phyloP scores from a whole-genome alignment of 2,888 invertebrate species.

The Deilephila elpenor region DNA sequence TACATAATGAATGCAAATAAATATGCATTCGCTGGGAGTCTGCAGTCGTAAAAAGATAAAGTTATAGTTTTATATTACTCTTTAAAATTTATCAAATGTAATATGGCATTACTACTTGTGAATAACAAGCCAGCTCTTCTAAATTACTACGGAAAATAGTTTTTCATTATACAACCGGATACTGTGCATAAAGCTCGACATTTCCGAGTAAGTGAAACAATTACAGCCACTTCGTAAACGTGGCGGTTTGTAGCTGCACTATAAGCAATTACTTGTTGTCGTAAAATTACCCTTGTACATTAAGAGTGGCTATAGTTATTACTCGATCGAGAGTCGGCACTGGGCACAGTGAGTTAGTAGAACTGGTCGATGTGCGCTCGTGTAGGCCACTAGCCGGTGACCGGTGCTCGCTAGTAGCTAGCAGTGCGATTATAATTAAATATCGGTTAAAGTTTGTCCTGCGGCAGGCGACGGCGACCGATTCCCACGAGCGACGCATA shows the following conservation, averaged over 20 bases:
- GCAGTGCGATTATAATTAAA: conserved; percentile 51
- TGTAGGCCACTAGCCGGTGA: conserved; percentile 37
- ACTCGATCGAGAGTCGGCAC: conserved; percentile 52
- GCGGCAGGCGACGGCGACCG: conserved; percentile 47
- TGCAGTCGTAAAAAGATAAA: conserved; percentile 9
- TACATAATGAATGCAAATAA: conserved; percentile 24
- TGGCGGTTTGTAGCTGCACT: conserved; percentile 43
- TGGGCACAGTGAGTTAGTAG: conserved; percentile 47
- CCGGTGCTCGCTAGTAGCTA: conserved; percentile 33
- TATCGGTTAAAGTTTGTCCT: conserved; percentile 48
- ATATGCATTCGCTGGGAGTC: background rate
- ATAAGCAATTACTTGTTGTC: conserved; percentile 54
- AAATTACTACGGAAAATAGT: conserved; percentile 48
- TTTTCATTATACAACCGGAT: conserved; percentile 63
- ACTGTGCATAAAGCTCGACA: conserved; percentile 50
- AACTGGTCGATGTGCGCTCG: conserved; percentile 50
- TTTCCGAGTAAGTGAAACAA: conserved; percentile 48
- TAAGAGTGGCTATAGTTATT: conserved; percentile 49
- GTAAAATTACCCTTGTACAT: conserved; percentile 56
- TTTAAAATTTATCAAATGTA: background rate
- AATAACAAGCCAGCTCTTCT: conserved; percentile 7
- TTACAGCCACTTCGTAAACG: conserved; percentile 45
- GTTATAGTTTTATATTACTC: background rate
- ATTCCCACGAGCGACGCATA: conserved; percentile 58
- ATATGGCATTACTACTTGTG: background rate